These are phyloP conservation scores for Cherax destructor DNA, from an alignment of 1,140 invertebrate genomes.

Conservation along the genomic window DNA sequence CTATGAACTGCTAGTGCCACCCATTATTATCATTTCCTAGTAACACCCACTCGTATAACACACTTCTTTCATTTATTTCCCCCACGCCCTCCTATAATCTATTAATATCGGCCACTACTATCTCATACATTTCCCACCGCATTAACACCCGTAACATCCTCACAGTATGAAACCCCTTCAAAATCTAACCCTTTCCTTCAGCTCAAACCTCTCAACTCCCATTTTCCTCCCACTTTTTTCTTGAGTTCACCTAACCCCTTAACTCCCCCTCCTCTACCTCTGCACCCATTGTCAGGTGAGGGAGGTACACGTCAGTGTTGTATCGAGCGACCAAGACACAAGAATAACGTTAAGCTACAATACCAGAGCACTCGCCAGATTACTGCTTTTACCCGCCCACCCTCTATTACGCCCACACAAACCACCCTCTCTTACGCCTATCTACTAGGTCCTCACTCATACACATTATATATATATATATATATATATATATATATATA, in stretches of 20 bases:
- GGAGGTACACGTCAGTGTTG: background rate
- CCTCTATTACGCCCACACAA: background rate
- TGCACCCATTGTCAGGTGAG: background rate
- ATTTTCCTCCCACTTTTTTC: background rate
- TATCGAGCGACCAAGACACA: background rate
- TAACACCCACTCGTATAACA: background rate
- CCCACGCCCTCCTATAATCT: background rate
- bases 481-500: no score
- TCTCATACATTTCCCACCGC: background rate
- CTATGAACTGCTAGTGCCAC: no score
- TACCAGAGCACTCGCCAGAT: conserved; percentile 16
- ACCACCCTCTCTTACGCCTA: background rate
- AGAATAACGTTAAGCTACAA: conserved; percentile 11
- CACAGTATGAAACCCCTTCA: background rate
- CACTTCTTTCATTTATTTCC: background rate
- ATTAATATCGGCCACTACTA: background rate
- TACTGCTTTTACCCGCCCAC: background rate
- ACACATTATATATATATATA: no score
- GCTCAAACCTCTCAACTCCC: background rate
- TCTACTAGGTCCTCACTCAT: no score
- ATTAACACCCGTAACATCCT: background rate
- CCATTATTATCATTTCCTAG: no score
- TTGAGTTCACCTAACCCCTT: background rate
- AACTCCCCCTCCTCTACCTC: background rate
- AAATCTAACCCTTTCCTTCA: background rate